Evolutionary conservation across 2,797 vertebrate species (phyloP).

Genomic region (Spinus olivaceus): DNA sequence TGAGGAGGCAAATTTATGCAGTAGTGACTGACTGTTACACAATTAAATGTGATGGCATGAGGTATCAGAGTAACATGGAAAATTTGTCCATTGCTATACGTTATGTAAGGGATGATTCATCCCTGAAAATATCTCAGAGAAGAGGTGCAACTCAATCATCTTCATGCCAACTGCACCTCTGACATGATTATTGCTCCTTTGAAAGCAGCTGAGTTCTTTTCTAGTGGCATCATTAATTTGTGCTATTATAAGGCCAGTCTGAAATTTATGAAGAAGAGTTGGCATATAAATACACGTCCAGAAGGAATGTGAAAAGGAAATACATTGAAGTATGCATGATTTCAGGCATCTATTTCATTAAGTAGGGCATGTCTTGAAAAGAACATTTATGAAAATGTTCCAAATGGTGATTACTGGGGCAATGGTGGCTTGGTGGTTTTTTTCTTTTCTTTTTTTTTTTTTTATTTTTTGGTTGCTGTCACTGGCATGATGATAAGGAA

Average conservation of each 20-base stretch:
- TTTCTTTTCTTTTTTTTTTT: neutral
- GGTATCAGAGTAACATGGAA: conserved; percentile 34
- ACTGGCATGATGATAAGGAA: neutral
- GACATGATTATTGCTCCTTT: conserved; percentile 65
- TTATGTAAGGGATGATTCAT: conserved; percentile 61
- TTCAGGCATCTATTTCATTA: conserved; percentile 38
- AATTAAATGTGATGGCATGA: conserved; percentile 60
- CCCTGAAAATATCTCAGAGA: conserved; percentile 44
- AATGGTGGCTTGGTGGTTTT: neutral
- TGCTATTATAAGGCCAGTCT: conserved; percentile 54
- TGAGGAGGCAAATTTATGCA: conserved; percentile 39
- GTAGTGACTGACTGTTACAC: conserved; percentile 51
- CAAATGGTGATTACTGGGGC: conserved; percentile 33
- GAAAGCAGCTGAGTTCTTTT: conserved; percentile 56
- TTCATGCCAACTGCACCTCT: conserved; percentile 65
- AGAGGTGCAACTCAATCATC: conserved; percentile 64
- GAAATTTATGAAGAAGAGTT: conserved; percentile 55
- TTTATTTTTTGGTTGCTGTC: neutral
- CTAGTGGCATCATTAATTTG: conserved; percentile 64
- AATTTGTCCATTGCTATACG: conserved; percentile 37
- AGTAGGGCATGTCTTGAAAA: conserved; percentile 31
- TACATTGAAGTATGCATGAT: conserved; percentile 5
- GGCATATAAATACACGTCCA: conserved; percentile 50
- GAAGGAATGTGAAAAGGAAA: conserved; percentile 55
- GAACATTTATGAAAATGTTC: conserved; percentile 47